phyloP scores from a whole-genome alignment of 2,888 invertebrate genomes.

The Drosophila paramelanica region DNA sequence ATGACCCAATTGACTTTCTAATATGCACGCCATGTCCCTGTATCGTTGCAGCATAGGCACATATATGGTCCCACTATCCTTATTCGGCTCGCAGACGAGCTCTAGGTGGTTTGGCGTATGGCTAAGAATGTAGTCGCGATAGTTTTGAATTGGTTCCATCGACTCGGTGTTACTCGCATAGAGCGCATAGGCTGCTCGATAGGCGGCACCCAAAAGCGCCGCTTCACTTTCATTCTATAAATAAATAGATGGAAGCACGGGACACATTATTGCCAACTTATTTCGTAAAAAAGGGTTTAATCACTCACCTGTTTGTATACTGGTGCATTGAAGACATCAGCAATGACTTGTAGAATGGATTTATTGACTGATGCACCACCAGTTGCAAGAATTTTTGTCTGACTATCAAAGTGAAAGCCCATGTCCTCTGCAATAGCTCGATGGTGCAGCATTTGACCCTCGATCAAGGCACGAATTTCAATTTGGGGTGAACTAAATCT shows the following conservation, averaged over 20 bases:
- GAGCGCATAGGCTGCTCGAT: slow-evolving; percentile 88
- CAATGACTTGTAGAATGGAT: slow-evolving; percentile 93
- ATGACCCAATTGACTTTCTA: slow-evolving; percentile 48
- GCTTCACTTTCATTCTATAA: slow-evolving; percentile 92
- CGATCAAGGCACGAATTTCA: slow-evolving; percentile 95
- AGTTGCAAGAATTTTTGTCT: slow-evolving; percentile 93
- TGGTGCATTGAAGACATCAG: slow-evolving; percentile 96
- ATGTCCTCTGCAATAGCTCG: slow-evolving; percentile 92
- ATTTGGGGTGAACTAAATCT: slow-evolving; percentile 87
- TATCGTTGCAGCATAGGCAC: slow-evolving; percentile 90
- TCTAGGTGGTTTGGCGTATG: slow-evolving; percentile 85
- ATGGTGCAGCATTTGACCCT: slow-evolving; percentile 95
- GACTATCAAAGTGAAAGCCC: slow-evolving; percentile 89
- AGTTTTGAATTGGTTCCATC: slow-evolving; percentile 60
- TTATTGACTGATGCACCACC: slow-evolving; percentile 96
- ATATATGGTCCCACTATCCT: slow-evolving; percentile 91
- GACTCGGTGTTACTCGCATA: slow-evolving; percentile 69
- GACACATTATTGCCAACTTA: not conserved
- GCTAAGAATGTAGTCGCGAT: slow-evolving; percentile 81
- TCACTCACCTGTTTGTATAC: slow-evolving; percentile 91
- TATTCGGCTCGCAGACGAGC: slow-evolving; percentile 89
- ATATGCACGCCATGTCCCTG: slow-evolving; percentile 86
- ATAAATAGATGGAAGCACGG: not conserved
- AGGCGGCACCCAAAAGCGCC: slow-evolving; percentile 93
- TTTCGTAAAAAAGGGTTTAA: not conserved